phyloP scores from a whole-genome alignment of 2,888 invertebrate species.

The Odontomyia ornata region DNA sequence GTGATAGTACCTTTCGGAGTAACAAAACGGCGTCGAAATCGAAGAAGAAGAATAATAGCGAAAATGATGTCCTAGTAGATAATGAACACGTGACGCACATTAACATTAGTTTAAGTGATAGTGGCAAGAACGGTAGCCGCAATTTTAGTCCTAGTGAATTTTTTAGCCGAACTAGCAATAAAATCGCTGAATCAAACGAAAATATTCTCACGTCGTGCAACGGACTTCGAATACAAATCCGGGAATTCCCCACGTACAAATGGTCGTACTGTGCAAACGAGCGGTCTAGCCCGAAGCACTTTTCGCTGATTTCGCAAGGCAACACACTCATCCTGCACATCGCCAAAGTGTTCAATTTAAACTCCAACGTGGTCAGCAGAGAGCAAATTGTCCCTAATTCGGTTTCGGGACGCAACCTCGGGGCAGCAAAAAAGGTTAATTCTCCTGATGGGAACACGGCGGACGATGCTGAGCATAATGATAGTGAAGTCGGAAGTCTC shows the following conservation, averaged over 20 bases:
- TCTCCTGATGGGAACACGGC: not conserved
- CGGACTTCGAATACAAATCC: slow-evolving; percentile 56
- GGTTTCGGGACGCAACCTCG: not conserved
- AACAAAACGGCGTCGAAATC: not conserved
- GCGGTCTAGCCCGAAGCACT: slow-evolving; percentile 53
- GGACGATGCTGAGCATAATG: not conserved
- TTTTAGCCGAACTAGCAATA: slow-evolving; percentile 1
- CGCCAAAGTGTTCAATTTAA: slow-evolving; percentile 29
- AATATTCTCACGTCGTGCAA: slow-evolving; percentile 51
- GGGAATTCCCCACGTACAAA: slow-evolving; percentile 55
- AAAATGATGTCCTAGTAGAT: slow-evolving; percentile 3
- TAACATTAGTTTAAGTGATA: slow-evolving; percentile 46
- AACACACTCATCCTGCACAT: slow-evolving; percentile 56
- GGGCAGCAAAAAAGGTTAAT: not conserved
- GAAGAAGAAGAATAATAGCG: not conserved
- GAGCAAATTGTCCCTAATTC: not conserved
- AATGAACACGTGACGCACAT: slow-evolving; percentile 35
- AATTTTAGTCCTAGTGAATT: slow-evolving; percentile 14
- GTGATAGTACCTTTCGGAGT: not conserved
- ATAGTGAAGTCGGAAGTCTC: not conserved
- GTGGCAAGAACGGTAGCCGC: slow-evolving; percentile 14
- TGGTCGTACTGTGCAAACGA: slow-evolving; percentile 57
- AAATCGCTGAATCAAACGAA: not conserved
- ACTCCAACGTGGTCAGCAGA: not conserved
- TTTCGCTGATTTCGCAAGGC: slow-evolving; percentile 55